Base-by-base conservation (phyloP, 2,113 vertebrate genomes). In the Emydura subglobosa region DNA sequence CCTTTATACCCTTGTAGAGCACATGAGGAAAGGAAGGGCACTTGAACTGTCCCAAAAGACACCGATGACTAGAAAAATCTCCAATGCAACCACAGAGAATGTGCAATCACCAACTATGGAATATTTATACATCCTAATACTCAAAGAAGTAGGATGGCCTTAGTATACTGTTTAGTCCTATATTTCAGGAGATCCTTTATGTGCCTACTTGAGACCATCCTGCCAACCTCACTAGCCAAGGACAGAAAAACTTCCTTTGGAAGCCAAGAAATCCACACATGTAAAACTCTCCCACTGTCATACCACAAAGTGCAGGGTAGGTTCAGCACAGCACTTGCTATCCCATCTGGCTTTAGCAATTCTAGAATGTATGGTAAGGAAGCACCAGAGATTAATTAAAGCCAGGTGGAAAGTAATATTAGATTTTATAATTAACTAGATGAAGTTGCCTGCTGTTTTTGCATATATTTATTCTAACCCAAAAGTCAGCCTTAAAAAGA, bases 401-500 rank as follows among this genome's bases (percentile, higher is more conserved):
- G 39, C 16, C 55, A 87, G n/a, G 68, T n/a, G 19, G 47, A 82
- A 83, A 87, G 84, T 82, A 94, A 86, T 87, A 49, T 24, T 57
- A 59, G 54, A 22, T 90, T 90, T 88, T 34, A 61, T 61, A 61
- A 91, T 79, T 78, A 93, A 21, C 51, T 61, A 89, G 80, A 68
- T 87, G 54, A 89, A 89, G 54, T 22, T 82, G 68, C 76, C 80
- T 88, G 74, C 13, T 59, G 57, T 59, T 59, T 27, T 87, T 59
- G 27, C 10, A 74, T 76, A 31, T 25, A 85, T 47, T 86, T 25
- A 85, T 47, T 86, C 27, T 82, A 54, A 89, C 51, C 87, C 92
- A 55, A 86, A 92, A 89, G 7, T 65, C 42, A 95, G 83, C 93
- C 59, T 50, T 65, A 92, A 90, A 95, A 39, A 6, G 8, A 90